A percentile compares a stretch with the other conserved stretches of the same genome.
Conservation (phyloP, 2,888 invertebrate species). For the Cynaeus angustus region DNA sequence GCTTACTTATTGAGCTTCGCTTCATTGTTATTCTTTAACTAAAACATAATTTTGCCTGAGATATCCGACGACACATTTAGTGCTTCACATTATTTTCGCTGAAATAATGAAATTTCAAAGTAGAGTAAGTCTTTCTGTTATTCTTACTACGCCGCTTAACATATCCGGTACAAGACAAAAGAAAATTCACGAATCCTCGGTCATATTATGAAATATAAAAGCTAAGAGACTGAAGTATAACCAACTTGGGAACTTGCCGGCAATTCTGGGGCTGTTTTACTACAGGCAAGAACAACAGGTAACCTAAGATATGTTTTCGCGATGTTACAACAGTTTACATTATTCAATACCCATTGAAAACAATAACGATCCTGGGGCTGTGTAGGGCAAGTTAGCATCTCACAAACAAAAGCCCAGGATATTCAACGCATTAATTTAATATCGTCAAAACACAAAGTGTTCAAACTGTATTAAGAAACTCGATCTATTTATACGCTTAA, state of each 20-base stretch:
- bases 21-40: no score
- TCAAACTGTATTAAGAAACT: slow-evolving; percentile 37
- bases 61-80: no score
- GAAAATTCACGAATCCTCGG: slow-evolving; percentile 24
- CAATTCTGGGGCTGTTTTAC: slow-evolving; percentile 35
- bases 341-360: slow-evolving; percentile 48
- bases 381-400: slow-evolving; percentile 37
- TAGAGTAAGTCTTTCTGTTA: slow-evolving; percentile 13
- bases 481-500: slow-evolving; percentile 44
- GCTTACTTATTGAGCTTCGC: no score
- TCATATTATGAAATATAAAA: slow-evolving; percentile 42
- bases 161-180: slow-evolving; percentile 31
- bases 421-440: slow-evolving; percentile 49
- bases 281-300: slow-evolving; percentile 44
- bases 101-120: not conserved
- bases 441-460: slow-evolving; percentile 42
- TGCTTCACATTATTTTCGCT: no score
- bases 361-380: slow-evolving; percentile 44
- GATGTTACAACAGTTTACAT: slow-evolving; percentile 47
- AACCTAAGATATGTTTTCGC: slow-evolving; percentile 48
- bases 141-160: slow-evolving; percentile 15
- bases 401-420: slow-evolving; percentile 46
- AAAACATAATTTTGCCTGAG: no score
- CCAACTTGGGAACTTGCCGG: slow-evolving; percentile 33
- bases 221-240: slow-evolving; percentile 31